A percentile compares a stretch with the other conserved stretches of the same genome.
Conservation (phyloP, 1,140 invertebrate species). For the Lordiphosa collinella region DNA sequence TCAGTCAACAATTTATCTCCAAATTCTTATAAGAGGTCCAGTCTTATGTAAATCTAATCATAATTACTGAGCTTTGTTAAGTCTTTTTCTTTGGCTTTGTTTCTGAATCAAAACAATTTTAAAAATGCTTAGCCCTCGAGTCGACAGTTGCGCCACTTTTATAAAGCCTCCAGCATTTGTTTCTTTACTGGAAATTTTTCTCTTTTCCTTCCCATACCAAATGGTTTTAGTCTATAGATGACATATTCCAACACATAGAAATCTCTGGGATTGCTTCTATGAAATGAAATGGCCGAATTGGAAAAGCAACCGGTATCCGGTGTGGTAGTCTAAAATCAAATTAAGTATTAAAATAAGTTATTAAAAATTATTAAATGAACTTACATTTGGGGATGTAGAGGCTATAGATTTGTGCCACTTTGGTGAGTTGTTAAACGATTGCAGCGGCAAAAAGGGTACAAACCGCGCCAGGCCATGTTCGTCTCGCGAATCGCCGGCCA, state of each 20-base stretch:
- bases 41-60: background rate
- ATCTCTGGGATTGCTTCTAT: conserved; percentile 93
- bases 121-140: background rate
- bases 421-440: conserved; percentile 84
- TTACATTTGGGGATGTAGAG: conserved; percentile 82
- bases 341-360: too few relatives aligned
- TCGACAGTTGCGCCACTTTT: background rate
- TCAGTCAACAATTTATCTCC: background rate
- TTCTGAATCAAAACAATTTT: conserved; percentile 2
- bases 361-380: too few relatives aligned
- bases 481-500: conserved; percentile 92
- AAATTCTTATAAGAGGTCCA: background rate
- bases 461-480: conserved; percentile 91
- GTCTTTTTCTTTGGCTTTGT: conserved; percentile 37
- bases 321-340: conserved; percentile 80
- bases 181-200: background rate
- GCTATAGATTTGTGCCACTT: conserved; percentile 79
- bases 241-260: conserved; percentile 98
- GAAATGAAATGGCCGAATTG: conserved; percentile 96
- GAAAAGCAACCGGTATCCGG: conserved; percentile 91
- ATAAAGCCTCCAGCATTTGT: background rate
- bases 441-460: conserved; percentile 91
- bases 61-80: background rate
- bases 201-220: conserved; percentile 82
- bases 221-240: conserved; percentile 95